phyloP scores from a whole-genome alignment of 2,797 vertebrate species.

The Gadopsis bispinosus region DNA sequence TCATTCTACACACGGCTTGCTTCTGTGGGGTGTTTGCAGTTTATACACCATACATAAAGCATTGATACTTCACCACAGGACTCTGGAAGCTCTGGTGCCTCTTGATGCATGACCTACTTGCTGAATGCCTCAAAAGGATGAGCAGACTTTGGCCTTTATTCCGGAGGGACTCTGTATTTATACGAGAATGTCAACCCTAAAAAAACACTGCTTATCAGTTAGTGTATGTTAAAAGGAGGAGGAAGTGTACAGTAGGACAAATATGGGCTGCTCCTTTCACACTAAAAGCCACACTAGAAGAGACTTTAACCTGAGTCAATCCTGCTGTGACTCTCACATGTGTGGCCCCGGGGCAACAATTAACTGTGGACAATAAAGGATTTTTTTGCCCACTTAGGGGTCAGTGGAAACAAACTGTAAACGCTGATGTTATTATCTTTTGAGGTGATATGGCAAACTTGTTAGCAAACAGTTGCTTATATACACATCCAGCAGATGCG shows the following conservation, averaged over 20 bases:
- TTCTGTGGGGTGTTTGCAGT: not conserved
- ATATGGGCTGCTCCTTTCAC: not conserved
- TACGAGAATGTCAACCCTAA: not conserved
- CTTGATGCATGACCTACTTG: conserved; percentile 15
- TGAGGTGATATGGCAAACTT: not conserved
- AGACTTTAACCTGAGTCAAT: not conserved
- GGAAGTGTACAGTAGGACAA: not conserved
- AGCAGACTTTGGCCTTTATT: conserved; percentile 17
- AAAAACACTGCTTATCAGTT: not conserved
- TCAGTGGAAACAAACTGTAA: not conserved
- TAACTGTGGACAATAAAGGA: not conserved
- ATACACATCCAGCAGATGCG: too few species aligned
- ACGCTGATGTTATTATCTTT: not conserved
- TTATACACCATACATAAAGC: not conserved
- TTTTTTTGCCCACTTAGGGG: not conserved
- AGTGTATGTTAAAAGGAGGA: not conserved
- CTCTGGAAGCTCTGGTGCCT: not conserved
- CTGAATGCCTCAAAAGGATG: not conserved
- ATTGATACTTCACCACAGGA: not conserved
- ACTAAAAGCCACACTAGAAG: not conserved
- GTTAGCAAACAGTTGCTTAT: not conserved
- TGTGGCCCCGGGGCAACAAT: not conserved
- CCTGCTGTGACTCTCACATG: not conserved
- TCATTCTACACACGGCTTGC: not conserved
- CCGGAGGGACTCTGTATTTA: not conserved